Evolutionary conservation across 2,113 vertebrate species (phyloP), one percentile per base, ranked within the genome.

Genomic region (Vulpes lagopus): DNA sequence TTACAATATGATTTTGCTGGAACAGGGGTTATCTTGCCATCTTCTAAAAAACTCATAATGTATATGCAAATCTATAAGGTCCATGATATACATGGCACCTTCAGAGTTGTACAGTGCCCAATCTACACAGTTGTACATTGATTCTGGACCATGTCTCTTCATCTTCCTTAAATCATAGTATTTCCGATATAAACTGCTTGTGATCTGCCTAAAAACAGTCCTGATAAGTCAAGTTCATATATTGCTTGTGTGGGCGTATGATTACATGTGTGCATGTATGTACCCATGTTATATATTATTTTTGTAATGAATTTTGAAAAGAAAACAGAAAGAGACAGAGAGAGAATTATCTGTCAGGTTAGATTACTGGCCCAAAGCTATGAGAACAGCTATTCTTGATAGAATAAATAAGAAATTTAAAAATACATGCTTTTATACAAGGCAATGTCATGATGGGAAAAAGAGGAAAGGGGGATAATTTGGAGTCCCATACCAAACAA

Each of bases 171-270:
- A 9, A n/a, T 51, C 60, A 76, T 2, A 94, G 53, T 10, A 81
- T 35, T 89, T 83, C 32, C 64, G 57, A 89, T 64, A 60, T 64
- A 60, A 96, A 92, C 53, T 81, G 76, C 23, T 49, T 80, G n/a
- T 17, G 20, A 64, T 62, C 74, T 95, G 43, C 30, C 74, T 30
- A 81, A 87, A 94, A 83, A 62, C 43, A 80, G 1, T 78, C 25
- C 12, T n/a, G 35, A 96, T 25, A 90, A 91, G n/a, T 53, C 78
- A 78, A 19, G 79, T 95, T 69, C 76, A 96, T 81, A 89, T 30
- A 78, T 6, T 81, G 65, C 53, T 53, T 87, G 5, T 91, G 8
- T 64, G 16, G 25, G 11, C 86, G 2, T 71, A 1, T 84, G 57
- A 74, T 2, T 86, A 1, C 11, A 78, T 60, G 19, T 80, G 11